These are phyloP conservation scores for Pteruthius melanotis DNA, from an alignment of 2,113 vertebrate genomes.

Conservation along the genomic window DNA sequence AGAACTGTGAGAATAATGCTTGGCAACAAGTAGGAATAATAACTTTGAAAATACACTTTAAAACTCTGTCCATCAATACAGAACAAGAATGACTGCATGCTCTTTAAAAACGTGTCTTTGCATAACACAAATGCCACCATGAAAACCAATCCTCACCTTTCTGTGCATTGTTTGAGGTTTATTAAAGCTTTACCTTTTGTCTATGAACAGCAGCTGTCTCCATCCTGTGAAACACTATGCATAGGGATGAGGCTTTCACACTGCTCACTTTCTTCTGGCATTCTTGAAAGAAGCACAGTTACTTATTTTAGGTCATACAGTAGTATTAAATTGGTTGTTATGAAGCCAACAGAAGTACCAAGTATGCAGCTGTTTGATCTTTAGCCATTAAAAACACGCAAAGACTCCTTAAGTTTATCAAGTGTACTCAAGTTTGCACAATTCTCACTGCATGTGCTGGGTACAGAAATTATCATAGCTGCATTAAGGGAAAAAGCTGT, in stretches of 20 bases:
- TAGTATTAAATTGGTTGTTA: not conserved
- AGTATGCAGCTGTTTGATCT: not conserved
- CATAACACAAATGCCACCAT: not conserved
- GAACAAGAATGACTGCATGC: not conserved
- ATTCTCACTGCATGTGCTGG: not conserved
- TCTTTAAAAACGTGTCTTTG: not conserved
- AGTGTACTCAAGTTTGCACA: not conserved
- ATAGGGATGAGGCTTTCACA: conserved; percentile 93
- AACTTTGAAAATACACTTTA: not conserved
- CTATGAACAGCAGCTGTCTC: conserved; percentile 77
- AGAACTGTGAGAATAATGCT: not conserved
- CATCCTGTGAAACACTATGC: conserved; percentile 80
- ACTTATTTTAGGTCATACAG: not conserved
- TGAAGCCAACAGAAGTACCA: not conserved
- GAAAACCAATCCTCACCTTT: not conserved
- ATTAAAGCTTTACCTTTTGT: conserved; percentile 14
- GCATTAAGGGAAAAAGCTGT: not conserved
- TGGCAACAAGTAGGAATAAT: not conserved
- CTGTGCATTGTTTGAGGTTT: not conserved
- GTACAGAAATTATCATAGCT: not conserved
- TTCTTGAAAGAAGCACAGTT: conserved; percentile 65
- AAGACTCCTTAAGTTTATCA: not conserved
- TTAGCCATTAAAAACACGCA: not conserved
- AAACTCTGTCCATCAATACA: not conserved
- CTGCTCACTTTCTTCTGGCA: conserved; percentile 88